Percentiles rank a stretch among this genome's conserved stretches.
phyloP scores from a whole-genome alignment of 2,888 invertebrate genomes.

The Lutraria lutraria region DNA sequence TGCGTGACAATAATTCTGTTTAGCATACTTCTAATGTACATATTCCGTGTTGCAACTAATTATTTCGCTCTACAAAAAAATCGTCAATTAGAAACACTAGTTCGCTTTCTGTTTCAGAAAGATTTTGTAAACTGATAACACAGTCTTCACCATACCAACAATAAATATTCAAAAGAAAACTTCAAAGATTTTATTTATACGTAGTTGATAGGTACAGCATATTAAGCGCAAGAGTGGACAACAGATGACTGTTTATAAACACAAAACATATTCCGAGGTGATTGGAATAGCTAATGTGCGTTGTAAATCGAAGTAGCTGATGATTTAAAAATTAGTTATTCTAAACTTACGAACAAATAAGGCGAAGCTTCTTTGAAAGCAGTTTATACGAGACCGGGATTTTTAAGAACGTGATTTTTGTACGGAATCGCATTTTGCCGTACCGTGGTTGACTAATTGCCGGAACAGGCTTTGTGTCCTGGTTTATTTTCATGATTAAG shows the following conservation, averaged over 20 bases:
- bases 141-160: neutral
- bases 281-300: neutral
- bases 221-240: neutral
- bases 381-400: too few species aligned
- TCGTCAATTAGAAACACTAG: neutral
- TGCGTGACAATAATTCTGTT: neutral
- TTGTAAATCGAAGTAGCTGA: neutral
- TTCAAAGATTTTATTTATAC: neutral
- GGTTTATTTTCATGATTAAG: too few species aligned
- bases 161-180: neutral
- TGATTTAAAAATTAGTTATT: neutral
- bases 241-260: neutral
- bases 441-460: too few species aligned
- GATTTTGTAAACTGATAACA: neutral
- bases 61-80: neutral
- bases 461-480: too few species aligned
- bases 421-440: too few species aligned
- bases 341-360: neutral
- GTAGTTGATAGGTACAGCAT: neutral
- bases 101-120: slow-evolving; percentile 11
- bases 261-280: neutral
- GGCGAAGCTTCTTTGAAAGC: too few species aligned
- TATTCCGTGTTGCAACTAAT: neutral
- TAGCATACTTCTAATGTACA: neutral
- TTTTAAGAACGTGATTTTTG: too few species aligned